A percentile compares a stretch with the other conserved stretches of the same genome.
These are phyloP conservation scores for Campoplex nolae DNA, from an alignment of 2,888 invertebrate genomes.

Conservation along the genomic window DNA sequence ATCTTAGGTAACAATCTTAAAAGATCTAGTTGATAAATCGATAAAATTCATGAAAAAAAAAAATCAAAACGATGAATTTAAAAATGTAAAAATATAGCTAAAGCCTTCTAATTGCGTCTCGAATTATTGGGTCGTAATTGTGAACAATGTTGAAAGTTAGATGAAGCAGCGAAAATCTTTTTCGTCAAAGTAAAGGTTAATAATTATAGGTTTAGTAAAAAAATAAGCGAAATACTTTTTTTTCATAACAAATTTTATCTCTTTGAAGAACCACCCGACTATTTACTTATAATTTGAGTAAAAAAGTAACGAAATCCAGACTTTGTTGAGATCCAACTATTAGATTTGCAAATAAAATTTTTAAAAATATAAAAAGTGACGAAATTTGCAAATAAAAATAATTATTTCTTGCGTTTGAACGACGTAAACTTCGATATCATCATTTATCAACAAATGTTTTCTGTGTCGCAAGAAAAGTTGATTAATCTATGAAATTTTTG, in stretches of 20 bases:
- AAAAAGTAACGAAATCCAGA: background rate
- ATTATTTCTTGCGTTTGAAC: background rate
- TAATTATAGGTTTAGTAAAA: background rate
- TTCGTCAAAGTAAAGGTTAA: background rate
- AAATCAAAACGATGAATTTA: background rate
- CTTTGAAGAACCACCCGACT: background rate
- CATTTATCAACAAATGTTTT: background rate
- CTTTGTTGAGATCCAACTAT: background rate
- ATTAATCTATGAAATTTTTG: constrained; percentile 13
- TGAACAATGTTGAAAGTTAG: too few relatives aligned
- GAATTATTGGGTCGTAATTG: background rate
- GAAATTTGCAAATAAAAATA: background rate
- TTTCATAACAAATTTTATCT: background rate
- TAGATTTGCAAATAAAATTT: background rate
- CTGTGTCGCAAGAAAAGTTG: background rate
- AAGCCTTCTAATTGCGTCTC: background rate
- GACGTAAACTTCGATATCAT: background rate
- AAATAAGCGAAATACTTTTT: background rate
- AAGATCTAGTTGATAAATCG: constrained; percentile 46
- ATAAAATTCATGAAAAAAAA: background rate
- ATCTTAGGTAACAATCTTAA: constrained; percentile 32
- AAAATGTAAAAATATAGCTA: background rate
- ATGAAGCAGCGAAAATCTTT: background rate
- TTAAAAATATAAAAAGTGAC: background rate
- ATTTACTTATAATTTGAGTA: background rate